Evolutionary conservation across 2,797 vertebrate genomes (phyloP).

Genomic region (Dromococcyx pavoninus): DNA sequence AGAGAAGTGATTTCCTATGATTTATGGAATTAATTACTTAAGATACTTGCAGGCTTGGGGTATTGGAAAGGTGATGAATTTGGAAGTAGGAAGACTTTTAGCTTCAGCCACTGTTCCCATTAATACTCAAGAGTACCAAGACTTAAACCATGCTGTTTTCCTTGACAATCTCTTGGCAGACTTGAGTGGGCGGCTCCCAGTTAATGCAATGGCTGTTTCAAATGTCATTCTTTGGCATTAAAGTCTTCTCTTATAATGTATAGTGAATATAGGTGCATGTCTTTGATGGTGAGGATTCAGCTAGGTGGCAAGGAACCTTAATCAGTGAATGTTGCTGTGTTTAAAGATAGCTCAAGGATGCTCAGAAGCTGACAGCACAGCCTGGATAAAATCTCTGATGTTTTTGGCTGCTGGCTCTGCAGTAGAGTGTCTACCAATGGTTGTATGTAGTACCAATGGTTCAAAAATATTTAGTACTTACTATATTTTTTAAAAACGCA

Average conservation of each 20-base stretch:
- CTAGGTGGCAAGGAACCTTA: background rate
- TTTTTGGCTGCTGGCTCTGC: background rate
- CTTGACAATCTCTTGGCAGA: background rate
- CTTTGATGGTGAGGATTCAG: background rate
- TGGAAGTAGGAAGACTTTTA: background rate
- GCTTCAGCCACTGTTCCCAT: background rate
- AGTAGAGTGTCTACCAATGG: background rate
- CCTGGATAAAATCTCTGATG: background rate
- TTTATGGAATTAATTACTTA: background rate
- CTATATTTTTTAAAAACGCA: background rate
- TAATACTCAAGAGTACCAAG: background rate
- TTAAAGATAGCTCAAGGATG: background rate
- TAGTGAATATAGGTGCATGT: background rate
- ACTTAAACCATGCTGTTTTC: background rate
- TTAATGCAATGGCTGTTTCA: slow-evolving; percentile 55
- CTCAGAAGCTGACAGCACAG: background rate
- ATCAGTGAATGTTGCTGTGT: background rate
- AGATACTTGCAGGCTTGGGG: background rate
- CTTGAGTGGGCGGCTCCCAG: slow-evolving; percentile 22
- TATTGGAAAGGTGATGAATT: background rate
- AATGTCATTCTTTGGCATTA: background rate
- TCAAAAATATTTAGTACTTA: background rate
- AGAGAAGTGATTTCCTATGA: background rate
- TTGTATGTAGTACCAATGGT: background rate
- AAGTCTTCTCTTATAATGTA: background rate